Evolutionary conservation across 2,888 invertebrate species (phyloP).

Genomic region (Caenorhabditis plicata): DNA sequence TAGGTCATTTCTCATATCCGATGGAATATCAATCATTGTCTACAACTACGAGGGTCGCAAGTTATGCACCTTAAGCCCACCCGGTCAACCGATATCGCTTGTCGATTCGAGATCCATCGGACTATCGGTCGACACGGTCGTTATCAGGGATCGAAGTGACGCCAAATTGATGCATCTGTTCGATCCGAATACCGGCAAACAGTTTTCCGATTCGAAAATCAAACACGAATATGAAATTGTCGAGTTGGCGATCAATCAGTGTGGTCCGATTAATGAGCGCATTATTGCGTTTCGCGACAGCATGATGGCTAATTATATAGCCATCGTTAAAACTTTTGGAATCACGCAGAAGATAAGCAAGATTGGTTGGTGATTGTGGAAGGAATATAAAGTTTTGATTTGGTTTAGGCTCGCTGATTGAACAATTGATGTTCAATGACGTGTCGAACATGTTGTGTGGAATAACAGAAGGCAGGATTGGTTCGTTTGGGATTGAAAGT

Average conservation of each 20-base stretch:
- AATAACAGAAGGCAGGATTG: slow-evolving; percentile 76
- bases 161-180: slow-evolving; percentile 77
- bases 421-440: slow-evolving; percentile 76
- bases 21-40: slow-evolving; percentile 80
- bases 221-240: slow-evolving; percentile 79
- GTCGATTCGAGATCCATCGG: slow-evolving; percentile 72
- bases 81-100: slow-evolving; percentile 59
- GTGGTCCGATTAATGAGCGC: slow-evolving; percentile 77
- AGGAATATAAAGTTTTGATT: no score
- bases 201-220: slow-evolving; percentile 77
- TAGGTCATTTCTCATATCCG: slow-evolving; percentile 87
- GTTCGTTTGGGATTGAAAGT: slow-evolving; percentile 7
- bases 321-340: slow-evolving; percentile 75
- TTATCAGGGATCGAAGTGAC: slow-evolving; percentile 82
- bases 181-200: slow-evolving; percentile 79
- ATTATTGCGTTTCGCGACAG: slow-evolving; percentile 82
- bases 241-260: slow-evolving; percentile 82
- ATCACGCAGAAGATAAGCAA: slow-evolving; percentile 74
- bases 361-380: no score
- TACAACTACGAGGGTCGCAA: slow-evolving; percentile 91
- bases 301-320: slow-evolving; percentile 66
- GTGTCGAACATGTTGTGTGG: slow-evolving; percentile 72
- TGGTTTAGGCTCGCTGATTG: slow-evolving; percentile 75
- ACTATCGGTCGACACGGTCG: slow-evolving; percentile 83
- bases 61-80: slow-evolving; percentile 82